Conservation (phyloP, 2,888 invertebrate genomes). For the Torymus aiolomorphi region DNA sequence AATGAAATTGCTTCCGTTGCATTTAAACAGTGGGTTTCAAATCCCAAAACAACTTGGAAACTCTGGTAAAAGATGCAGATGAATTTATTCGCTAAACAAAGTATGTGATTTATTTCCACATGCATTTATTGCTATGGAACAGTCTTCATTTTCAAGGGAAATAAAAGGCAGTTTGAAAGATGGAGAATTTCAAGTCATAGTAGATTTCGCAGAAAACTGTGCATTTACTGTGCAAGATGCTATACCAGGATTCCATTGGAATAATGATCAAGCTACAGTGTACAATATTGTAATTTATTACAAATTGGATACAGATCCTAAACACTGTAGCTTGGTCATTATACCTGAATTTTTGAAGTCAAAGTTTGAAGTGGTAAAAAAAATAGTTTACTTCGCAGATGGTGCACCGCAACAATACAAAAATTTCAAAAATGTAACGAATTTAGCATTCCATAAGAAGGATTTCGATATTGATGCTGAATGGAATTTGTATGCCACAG, state of each 20-base stretch:
- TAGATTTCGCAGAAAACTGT: constrained; percentile 56
- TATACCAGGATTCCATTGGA: constrained; percentile 51
- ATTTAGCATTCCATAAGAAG: no score
- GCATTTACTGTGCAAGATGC: constrained; percentile 46
- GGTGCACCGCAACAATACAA: no score
- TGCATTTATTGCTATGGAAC: background rate
- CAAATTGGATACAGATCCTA: background rate
- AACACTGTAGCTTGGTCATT: background rate
- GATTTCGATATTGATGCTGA: no score
- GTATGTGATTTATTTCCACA: background rate
- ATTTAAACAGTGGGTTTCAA: no score
- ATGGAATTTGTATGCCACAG: no score
- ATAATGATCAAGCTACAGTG: constrained; percentile 54
- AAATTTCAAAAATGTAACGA: no score
- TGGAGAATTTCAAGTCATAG: constrained; percentile 50
- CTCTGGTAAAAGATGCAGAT: no score
- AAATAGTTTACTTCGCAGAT: no score
- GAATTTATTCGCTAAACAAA: no score
- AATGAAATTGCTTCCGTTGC: no score
- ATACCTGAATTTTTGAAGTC: background rate
- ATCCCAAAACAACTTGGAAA: no score
- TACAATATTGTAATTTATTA: background rate
- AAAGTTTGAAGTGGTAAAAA: no score
- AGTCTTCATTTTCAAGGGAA: background rate
- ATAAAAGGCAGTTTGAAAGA: constrained; percentile 3